phyloP scores from a whole-genome alignment of 2,888 invertebrate species.

The Drosophila monieri region DNA sequence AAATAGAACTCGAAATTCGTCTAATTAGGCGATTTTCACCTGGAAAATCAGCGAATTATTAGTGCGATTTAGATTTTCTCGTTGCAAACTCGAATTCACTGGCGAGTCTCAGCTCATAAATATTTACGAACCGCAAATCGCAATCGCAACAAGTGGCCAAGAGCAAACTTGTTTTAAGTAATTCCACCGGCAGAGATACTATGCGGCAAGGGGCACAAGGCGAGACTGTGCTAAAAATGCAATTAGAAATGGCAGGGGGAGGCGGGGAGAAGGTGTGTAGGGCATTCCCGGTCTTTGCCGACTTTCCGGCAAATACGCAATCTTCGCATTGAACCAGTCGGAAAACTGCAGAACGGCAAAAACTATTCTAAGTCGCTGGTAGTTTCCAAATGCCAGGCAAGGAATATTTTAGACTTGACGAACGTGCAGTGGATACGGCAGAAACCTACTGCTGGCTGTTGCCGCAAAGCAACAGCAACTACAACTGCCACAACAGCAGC shows the following conservation, averaged over 20 bases:
- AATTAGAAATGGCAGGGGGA: constrained; percentile 57
- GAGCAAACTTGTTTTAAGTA: constrained; percentile 59
- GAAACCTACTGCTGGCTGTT: constrained; percentile 38
- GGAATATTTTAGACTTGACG: constrained; percentile 73
- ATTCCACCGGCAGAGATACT: constrained; percentile 7
- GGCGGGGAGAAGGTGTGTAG: constrained; percentile 46
- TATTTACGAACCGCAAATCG: constrained; percentile 62
- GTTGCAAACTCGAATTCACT: constrained; percentile 22
- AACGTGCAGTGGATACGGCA: constrained; percentile 40
- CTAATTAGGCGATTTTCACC: constrained; percentile 65
- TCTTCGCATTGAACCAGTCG: constrained; percentile 60
- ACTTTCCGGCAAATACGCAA: constrained; percentile 63
- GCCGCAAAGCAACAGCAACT: constrained; percentile 38
- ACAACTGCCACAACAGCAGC: constrained; percentile 47
- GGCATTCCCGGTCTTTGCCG: constrained; percentile 60
- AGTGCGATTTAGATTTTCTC: constrained; percentile 57
- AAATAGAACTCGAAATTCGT: constrained; percentile 65
- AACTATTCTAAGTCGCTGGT: constrained; percentile 68
- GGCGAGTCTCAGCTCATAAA: constrained; percentile 55
- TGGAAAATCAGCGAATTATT: constrained; percentile 68
- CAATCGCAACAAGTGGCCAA: constrained; percentile 52
- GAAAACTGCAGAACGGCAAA: constrained; percentile 40
- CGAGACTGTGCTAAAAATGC: constrained; percentile 55
- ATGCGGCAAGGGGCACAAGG: constrained; percentile 14
- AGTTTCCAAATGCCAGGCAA: constrained; percentile 72